These are phyloP conservation scores for Aculops lycopersici DNA, from an alignment of 1,140 invertebrate species.

Conservation along the genomic window DNA sequence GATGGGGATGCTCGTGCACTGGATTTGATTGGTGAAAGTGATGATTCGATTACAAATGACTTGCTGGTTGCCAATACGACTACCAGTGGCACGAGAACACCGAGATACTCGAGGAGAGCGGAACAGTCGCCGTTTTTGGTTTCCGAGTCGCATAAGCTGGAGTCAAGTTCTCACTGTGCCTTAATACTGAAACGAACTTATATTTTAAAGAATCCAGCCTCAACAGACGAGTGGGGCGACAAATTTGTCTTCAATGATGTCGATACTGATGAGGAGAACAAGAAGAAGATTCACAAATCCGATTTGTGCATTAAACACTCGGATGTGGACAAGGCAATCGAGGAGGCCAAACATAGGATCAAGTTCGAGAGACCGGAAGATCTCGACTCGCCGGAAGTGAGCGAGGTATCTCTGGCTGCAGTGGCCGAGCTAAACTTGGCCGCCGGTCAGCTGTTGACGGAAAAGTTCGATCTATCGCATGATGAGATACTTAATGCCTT, in stretches of 20 bases:
- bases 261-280: not conserved
- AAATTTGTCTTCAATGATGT: not conserved
- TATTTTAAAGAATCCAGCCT: not conserved
- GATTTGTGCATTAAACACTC: slow-evolving; percentile 7
- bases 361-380: slow-evolving; percentile 11
- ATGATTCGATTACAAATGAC: no score
- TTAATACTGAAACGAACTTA: not conserved
- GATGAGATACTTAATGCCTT: slow-evolving; percentile 57
- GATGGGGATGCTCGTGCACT: no score
- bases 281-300: not conserved
- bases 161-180: no score
- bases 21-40: no score
- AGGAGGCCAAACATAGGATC: slow-evolving; percentile 24
- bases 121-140: no score
- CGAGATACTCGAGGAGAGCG: no score
- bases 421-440: slow-evolving; percentile 9
- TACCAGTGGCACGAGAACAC: no score
- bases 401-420: slow-evolving; percentile 3
- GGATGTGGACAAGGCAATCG: slow-evolving; percentile 6
- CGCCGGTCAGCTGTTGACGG: slow-evolving; percentile 8
- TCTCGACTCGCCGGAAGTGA: slow-evolving; percentile 9
- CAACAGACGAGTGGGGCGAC: not conserved
- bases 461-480: slow-evolving; percentile 30
- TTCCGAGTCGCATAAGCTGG: not conserved
- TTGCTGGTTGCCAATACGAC: no score